Conservation (phyloP, 2,888 invertebrate genomes). For the Hirtodrosophila trivittata region DNA sequence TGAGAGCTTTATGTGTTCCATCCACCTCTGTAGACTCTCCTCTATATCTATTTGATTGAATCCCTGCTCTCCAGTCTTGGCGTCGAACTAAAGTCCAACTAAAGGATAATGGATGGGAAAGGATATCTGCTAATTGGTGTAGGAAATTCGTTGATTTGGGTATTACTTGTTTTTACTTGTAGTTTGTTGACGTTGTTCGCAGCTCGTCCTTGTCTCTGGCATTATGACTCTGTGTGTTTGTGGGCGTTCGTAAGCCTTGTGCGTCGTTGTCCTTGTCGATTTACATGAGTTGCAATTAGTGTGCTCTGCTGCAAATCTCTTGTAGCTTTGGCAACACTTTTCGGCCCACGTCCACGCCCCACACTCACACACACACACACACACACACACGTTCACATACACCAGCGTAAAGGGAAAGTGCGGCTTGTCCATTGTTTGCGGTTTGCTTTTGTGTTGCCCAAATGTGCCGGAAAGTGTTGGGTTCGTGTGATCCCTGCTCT, state of each 20-base stretch:
- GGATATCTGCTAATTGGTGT: not conserved
- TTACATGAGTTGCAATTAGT: conserved; percentile 77
- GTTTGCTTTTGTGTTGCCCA: conserved; percentile 64
- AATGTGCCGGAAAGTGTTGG: conserved; percentile 70
- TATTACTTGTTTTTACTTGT: conserved; percentile 44
- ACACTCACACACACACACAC: not conserved
- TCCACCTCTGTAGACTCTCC: too few relatives aligned
- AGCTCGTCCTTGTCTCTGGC: conserved; percentile 59
- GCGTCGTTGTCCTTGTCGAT: conserved; percentile 69
- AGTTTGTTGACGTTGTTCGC: conserved; percentile 49
- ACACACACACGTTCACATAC: not conserved
- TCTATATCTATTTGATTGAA: too few relatives aligned
- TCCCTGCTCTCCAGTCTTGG: too few relatives aligned
- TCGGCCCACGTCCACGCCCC: conserved; percentile 6
- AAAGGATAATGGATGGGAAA: too few relatives aligned
- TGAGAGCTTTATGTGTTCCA: too few relatives aligned
- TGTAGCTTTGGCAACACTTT: conserved; percentile 65
- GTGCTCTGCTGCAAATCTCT: conserved; percentile 64
- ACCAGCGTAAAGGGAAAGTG: not conserved
- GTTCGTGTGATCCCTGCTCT: conserved; percentile 40
- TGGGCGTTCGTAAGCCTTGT: conserved; percentile 5
- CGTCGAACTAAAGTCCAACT: too few relatives aligned
- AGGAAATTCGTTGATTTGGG: not conserved
- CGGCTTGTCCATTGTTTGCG: conserved; percentile 64
- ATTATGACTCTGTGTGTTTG: conserved; percentile 53